Percentiles rank a stretch among this genome's conserved stretches.
Evolutionary conservation across 2,113 vertebrate genomes (phyloP).

Genomic region (Coracopsis vasa): DNA sequence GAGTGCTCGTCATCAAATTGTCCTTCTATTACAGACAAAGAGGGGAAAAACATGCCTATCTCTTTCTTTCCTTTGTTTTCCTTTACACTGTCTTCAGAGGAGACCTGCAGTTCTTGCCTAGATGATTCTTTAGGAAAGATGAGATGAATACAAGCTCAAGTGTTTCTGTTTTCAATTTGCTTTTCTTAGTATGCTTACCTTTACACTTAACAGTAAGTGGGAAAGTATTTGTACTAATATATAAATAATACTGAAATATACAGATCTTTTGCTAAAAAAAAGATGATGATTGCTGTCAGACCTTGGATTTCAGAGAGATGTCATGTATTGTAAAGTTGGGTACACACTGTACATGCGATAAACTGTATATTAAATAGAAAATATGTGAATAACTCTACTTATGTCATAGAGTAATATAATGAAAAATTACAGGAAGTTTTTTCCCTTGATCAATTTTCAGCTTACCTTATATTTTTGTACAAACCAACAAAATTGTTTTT

Average conservation of each 20-base stretch:
- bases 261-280: not conserved
- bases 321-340: not conserved
- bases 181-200: not conserved
- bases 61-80: not conserved
- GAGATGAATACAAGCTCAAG: not conserved
- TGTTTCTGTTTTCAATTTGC: not conserved
- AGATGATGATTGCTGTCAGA: not conserved
- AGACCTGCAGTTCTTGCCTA: not conserved
- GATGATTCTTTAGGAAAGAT: not conserved
- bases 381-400: not conserved
- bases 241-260: not conserved
- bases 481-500: not conserved
- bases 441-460: not conserved
- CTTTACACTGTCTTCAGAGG: not conserved
- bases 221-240: not conserved
- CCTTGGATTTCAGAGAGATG: not conserved
- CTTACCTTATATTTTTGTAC: not conserved
- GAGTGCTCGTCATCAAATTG: not conserved
- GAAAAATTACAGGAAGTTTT: not conserved
- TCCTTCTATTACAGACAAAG: not conserved
- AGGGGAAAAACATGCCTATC: accelerated
- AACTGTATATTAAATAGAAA: not conserved
- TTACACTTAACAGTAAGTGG: not conserved
- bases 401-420: accelerated
- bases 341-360: not conserved